Base-by-base conservation (phyloP, 2,113 vertebrate genomes). In the Stercorarius parasiticus region DNA sequence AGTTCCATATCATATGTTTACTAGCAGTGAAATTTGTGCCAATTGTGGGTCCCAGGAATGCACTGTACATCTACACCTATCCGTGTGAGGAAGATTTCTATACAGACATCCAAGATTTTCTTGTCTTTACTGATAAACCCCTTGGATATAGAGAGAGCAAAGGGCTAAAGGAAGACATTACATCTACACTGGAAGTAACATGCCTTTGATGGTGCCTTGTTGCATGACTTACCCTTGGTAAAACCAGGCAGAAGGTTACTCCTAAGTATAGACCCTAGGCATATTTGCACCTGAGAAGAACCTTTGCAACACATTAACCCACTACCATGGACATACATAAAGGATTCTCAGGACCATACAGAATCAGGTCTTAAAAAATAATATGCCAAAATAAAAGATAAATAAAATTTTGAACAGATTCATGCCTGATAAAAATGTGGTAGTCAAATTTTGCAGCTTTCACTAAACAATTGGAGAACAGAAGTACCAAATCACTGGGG, bases 371-470 rank as follows among this genome's bases (percentile, higher is more conserved):
- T 64, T 58, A 56, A 84, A 53, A 74, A 55, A 45, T 26, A 55
- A 65, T 62, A 45, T 27, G 40, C 38, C 56, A 71, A 80, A 79
- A 34, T 47, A 64, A 29, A 80, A 40, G 22, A 71, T 82, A 93
- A 89, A 82, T 93, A 82, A 90, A 93, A 94, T 91, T 79, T 95
- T 95, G 62, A 66, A 14, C 82, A 76, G 80, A 88, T 94, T 94
- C 81, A 87, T 92, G 84, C 53, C 85, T 87, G 91, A 70, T 95
- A 92, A 96, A 96, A 95, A 95, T 81, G 56, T 47, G 32, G 82
- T 74, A 95, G 82, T 53, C 89, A 93, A 80, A 91, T 91, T 90
- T 81, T 95, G n/a, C 36, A 40, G 69, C 25, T 91, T n/a, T 90
- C 83, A 4, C 83, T 95, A 96, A 97, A 90, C 43, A 96, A 93